A percentile compares a stretch with the other conserved stretches of the same genome.
These are phyloP conservation scores for Acanthornis magna DNA, from an alignment of 2,797 vertebrate genomes.

Conservation along the genomic window DNA sequence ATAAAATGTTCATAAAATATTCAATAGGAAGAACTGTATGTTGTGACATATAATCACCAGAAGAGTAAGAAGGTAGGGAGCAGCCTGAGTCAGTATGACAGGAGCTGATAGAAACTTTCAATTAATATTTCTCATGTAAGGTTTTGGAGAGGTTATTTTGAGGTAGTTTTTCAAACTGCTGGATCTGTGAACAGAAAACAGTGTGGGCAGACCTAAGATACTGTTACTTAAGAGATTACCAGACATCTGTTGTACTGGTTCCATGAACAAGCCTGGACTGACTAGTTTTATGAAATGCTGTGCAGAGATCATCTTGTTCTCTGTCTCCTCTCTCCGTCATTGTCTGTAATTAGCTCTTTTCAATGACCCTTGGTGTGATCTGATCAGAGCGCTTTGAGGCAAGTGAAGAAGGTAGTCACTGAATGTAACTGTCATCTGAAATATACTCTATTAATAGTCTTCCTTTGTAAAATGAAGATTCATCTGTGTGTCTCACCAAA, in stretches of 20 bases:
- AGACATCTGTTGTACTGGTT: slow-evolving; percentile 34
- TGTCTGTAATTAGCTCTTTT: not conserved
- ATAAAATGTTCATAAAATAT: not conserved
- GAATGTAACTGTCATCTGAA: not conserved
- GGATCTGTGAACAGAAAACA: not conserved
- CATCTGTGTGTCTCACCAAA: not conserved
- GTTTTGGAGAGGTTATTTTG: slow-evolving; percentile 4
- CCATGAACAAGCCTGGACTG: not conserved
- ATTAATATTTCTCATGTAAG: not conserved
- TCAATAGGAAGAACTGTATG: not conserved
- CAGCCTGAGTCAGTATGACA: not conserved
- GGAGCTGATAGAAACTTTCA: not conserved
- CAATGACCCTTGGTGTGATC: not conserved
- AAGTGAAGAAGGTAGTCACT: not conserved
- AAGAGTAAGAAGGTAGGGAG: not conserved
- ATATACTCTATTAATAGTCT: not conserved
- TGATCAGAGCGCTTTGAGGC: not conserved
- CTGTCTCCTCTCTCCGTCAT: not conserved
- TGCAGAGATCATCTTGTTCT: not conserved
- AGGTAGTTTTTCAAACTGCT: not conserved
- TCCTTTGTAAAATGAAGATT: not conserved
- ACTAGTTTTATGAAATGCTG: not conserved
- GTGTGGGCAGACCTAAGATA: slow-evolving; percentile 37
- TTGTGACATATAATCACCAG: not conserved
- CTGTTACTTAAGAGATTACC: slow-evolving; percentile 55